Base-by-base conservation (phyloP, 2,797 vertebrate genomes). In the Ambastaia sidthimunki region DNA sequence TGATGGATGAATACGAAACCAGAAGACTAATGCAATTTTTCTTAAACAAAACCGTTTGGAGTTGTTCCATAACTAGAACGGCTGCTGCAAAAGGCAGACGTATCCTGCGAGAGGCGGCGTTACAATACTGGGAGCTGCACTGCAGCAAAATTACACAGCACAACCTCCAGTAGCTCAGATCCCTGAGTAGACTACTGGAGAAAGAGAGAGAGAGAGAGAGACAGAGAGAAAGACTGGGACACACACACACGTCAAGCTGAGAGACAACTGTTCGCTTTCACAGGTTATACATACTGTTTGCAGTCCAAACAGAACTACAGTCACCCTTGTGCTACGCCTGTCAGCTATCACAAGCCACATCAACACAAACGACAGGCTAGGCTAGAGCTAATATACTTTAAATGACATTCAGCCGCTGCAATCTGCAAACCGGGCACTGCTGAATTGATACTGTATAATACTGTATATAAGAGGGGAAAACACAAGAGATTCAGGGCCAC, bases 131-230 rank as follows among this genome's bases (percentile, higher is more conserved):
- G 90, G 94, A 95, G 95, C 96, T 96, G 95, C 94, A 95, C 93
- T 95, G 97, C 97, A 95, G 95, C 96, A 98, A 96, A 95, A 92
- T 93, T 93, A 91, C 91, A 92, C 91, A 90, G 91, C 91, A 92
- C 89, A 93, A 95, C 90, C 90, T 94, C 90, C 90, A 93, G 90
- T 88, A 90, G 84, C 81, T 88, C 91, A 90, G 91, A 91, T 90
- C 87, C 86, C 87, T 75, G 85, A 86, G 82, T 80, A 84, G 81
- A 81, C 78, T 77, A 74, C 76, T 48, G 75, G 70, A 55, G 31
- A 71, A 74, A 77, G 69, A 37, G 37, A 59, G 44, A 59, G 69
- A 59, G 73, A 28, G 44, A 16, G 72, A 21, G 71, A 25, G 50
- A n/a, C n/a, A 44, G 65, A 71, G 44, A 28, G 6, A 18, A 47